Percentiles rank a stretch among this genome's conserved stretches.
Evolutionary conservation across 2,113 vertebrate species (phyloP).

Genomic region (Phrynosoma platyrhinos): DNA sequence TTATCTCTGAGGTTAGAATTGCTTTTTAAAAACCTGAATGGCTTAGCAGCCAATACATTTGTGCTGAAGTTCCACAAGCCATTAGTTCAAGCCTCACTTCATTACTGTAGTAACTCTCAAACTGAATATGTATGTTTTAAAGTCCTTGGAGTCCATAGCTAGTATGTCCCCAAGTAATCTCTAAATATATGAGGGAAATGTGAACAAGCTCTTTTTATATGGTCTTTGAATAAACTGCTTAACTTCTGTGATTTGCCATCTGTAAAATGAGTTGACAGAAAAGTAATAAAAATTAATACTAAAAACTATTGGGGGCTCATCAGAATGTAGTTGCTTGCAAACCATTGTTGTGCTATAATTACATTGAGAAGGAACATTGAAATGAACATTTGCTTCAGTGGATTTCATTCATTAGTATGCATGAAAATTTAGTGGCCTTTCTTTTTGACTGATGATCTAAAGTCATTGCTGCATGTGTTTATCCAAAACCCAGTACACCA

Average conservation of each 20-base stretch:
- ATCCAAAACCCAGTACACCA: background rate
- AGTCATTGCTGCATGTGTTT: constrained; percentile 6
- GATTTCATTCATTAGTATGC: constrained; percentile 22
- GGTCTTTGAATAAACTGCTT: constrained; percentile 18
- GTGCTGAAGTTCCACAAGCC: background rate
- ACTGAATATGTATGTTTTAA: background rate
- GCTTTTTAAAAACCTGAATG: background rate
- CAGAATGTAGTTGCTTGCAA: background rate
- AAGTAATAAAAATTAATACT: constrained; percentile 14
- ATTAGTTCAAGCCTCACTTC: background rate
- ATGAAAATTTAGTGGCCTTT: constrained; percentile 15
- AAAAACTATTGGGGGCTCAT: constrained; percentile 18
- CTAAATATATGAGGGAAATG: background rate
- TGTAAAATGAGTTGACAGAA: constrained; percentile 26
- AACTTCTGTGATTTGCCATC: constrained; percentile 20
- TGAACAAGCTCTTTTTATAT: background rate
- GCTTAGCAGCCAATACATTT: background rate
- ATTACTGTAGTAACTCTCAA: background rate
- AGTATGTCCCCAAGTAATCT: background rate
- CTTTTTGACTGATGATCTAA: constrained; percentile 5
- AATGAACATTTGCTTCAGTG: constrained; percentile 31
- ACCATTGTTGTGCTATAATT: constrained; percentile 32
- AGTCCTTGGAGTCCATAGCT: background rate
- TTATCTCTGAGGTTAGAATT: background rate
- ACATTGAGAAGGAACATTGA: constrained; percentile 10